Evolutionary conservation across 2,888 invertebrate species (phyloP).

Genomic region (Acanthosoma haemorrhoidale): DNA sequence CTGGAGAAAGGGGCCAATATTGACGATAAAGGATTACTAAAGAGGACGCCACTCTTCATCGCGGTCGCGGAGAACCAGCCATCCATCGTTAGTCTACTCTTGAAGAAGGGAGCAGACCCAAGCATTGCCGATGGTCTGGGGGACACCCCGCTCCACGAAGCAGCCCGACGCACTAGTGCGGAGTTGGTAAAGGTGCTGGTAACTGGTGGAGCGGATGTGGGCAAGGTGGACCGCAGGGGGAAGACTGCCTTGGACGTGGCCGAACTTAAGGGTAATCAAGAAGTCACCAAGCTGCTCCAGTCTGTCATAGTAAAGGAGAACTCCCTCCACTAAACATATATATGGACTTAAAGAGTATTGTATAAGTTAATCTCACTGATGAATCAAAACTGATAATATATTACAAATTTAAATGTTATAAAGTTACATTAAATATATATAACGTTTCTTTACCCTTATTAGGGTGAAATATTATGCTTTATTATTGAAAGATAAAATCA

Average conservation of each 20-base stretch:
- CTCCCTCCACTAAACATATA: no score
- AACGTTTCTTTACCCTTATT: no score
- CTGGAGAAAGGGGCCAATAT: background rate
- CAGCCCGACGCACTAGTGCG: background rate
- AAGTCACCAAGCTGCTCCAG: background rate
- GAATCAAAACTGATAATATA: no score
- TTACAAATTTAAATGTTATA: no score
- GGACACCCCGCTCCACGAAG: background rate
- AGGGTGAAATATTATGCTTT: no score
- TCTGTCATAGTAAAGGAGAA: background rate
- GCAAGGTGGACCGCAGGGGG: background rate
- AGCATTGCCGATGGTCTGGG: background rate
- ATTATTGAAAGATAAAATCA: no score
- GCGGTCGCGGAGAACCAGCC: background rate
- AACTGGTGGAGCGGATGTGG: background rate
- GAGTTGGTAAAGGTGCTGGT: background rate
- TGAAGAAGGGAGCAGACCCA: background rate
- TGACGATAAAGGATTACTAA: background rate
- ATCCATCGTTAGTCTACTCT: background rate
- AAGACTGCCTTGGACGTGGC: background rate
- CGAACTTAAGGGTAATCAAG: background rate
- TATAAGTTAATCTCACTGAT: no score
- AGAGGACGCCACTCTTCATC: slow-evolving; percentile 1
- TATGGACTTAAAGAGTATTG: no score
- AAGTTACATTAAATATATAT: no score